Conservation (phyloP, 2,797 vertebrate genomes). For the Eulemur mongoz region DNA sequence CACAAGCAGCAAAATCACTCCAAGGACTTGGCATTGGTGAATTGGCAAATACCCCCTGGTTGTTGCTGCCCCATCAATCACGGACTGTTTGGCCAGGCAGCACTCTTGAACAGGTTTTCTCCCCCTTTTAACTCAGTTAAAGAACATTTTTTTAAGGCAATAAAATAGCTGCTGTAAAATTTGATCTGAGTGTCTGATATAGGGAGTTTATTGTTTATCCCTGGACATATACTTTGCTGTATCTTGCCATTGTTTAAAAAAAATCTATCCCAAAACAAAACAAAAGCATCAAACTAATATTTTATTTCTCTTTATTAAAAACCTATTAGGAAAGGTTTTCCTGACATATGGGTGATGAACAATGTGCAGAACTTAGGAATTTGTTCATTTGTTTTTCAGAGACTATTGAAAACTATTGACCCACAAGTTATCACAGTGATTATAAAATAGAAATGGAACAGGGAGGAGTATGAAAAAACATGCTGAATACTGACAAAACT, state of each 20-base stretch:
- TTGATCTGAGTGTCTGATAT: slow-evolving; percentile 71
- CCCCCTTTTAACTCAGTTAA: slow-evolving; percentile 75
- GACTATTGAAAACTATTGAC: not conserved
- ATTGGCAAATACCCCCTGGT: slow-evolving; percentile 81
- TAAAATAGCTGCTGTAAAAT: slow-evolving; percentile 77
- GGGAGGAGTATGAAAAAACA: slow-evolving; percentile 18
- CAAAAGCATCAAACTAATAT: not conserved
- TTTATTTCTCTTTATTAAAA: slow-evolving; percentile 28
- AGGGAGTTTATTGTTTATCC: slow-evolving; percentile 66
- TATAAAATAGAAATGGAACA: slow-evolving; percentile 1
- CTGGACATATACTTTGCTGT: slow-evolving; percentile 10
- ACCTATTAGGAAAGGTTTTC: not conserved
- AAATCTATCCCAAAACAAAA: slow-evolving; percentile 23
- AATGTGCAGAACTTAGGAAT: not conserved
- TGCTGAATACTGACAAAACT: not conserved
- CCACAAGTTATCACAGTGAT: slow-evolving; percentile 51
- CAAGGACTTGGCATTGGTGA: slow-evolving; percentile 79
- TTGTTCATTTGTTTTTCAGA: not conserved
- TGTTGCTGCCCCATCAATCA: slow-evolving; percentile 80
- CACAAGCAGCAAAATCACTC: slow-evolving; percentile 80
- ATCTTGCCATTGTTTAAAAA: slow-evolving; percentile 42
- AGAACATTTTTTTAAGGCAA: slow-evolving; percentile 79
- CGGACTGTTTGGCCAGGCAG: slow-evolving; percentile 78
- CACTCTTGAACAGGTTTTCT: slow-evolving; percentile 78
- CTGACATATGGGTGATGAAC: not conserved